phyloP scores from a whole-genome alignment of 1,140 invertebrate species.

The Megathymus violae region DNA sequence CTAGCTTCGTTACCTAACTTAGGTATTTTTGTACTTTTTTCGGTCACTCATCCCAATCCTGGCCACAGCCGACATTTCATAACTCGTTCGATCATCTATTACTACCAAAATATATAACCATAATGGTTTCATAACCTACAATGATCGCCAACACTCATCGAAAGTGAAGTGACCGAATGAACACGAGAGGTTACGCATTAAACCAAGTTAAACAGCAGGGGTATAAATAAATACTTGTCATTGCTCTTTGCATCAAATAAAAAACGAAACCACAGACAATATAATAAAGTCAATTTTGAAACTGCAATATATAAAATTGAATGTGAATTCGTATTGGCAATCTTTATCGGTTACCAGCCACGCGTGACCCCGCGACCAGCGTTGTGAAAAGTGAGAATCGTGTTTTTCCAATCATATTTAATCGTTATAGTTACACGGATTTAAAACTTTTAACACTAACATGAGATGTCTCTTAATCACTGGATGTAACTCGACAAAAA shows the following conservation, averaged over 20 bases:
- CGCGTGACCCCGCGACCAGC: not conserved
- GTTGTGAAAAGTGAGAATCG: constrained; percentile 1
- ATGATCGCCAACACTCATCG: not conserved
- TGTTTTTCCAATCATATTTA: constrained; percentile 8
- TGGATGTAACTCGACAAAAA: no score
- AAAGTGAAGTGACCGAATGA: not conserved
- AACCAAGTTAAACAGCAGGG: constrained; percentile 1
- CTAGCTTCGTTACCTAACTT: no score
- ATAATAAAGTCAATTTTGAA: constrained; percentile 2
- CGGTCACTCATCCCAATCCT: not conserved
- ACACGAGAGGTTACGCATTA: not conserved
- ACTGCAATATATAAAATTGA: constrained; percentile 10
- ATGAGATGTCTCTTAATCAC: no score
- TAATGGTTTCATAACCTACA: not conserved
- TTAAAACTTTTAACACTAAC: no score
- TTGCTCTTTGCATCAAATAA: constrained; percentile 6
- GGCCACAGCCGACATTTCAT: not conserved
- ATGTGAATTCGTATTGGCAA: not conserved
- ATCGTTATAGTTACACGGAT: not conserved
- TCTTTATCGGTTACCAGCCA: constrained; percentile 12
- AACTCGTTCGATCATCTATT: not conserved
- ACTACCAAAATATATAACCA: not conserved
- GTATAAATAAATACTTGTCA: constrained; percentile 12
- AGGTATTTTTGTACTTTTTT: not conserved
- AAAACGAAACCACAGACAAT: constrained; percentile 10